phyloP scores from a whole-genome alignment of 23 tunicate species.

The Ascidia mentula region DNA sequence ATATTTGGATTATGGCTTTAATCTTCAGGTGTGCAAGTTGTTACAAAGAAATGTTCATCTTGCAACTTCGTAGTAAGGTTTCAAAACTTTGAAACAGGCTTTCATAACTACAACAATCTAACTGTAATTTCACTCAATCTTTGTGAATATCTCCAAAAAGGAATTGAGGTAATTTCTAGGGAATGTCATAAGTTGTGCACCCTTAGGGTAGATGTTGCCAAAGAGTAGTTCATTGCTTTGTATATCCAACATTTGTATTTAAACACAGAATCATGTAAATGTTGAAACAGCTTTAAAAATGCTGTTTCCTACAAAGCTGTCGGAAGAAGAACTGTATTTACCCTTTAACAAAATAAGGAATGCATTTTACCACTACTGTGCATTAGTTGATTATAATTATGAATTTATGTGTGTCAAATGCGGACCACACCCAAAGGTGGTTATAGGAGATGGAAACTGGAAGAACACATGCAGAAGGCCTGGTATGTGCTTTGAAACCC shows the following conservation, averaged over 20 bases:
- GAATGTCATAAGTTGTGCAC: not conserved
- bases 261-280: not conserved
- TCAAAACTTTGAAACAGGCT: not conserved
- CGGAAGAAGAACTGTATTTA: not conserved
- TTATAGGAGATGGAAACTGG: slow-evolving; percentile 26
- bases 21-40: not conserved
- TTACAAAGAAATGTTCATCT: not conserved
- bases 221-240: not conserved
- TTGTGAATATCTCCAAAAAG: not conserved
- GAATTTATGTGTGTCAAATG: not conserved
- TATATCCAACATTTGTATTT: too few relatives aligned
- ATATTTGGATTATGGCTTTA: not conserved
- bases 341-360: slow-evolving; percentile 5
- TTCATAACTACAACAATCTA: slow-evolving; percentile 1
- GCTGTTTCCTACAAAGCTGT: not conserved
- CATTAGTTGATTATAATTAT: not conserved
- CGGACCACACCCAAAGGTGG: slow-evolving; percentile 3
- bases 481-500: not conserved
- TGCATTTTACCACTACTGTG: slow-evolving; percentile 11
- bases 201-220: not conserved
- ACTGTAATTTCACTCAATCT: not conserved
- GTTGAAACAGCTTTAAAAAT: slow-evolving; percentile 7
- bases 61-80: slow-evolving; percentile 7
- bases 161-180: too few relatives aligned
- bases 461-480: slow-evolving; percentile 8